Evolutionary conservation across 2,797 vertebrate genomes (phyloP).

Genomic region (Gallirallus australis): DNA sequence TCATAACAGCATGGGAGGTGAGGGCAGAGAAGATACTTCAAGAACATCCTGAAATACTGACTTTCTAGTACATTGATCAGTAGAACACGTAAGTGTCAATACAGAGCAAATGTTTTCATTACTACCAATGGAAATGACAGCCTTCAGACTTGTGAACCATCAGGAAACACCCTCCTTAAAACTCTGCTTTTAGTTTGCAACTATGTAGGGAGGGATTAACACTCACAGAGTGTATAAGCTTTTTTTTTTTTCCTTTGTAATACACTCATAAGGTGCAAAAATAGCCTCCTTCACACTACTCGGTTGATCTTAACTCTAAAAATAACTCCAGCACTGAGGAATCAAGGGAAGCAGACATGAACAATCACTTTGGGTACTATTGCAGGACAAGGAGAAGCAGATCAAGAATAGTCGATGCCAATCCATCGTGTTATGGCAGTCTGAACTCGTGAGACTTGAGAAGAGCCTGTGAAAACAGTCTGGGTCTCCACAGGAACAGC

Average conservation of each 20-base stretch:
- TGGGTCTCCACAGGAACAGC: not conserved
- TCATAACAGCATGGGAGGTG: too few relatives aligned
- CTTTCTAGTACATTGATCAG: not conserved
- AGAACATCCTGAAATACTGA: not conserved
- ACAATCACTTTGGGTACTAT: not conserved
- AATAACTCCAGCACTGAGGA: not conserved
- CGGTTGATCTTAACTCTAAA: not conserved
- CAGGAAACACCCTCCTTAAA: not conserved
- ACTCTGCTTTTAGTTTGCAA: not conserved
- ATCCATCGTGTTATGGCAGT: too few relatives aligned
- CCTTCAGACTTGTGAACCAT: not conserved
- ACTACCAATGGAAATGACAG: not conserved
- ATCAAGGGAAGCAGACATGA: not conserved
- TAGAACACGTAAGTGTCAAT: rapidly evolving
- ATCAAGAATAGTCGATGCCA: rapidly evolving
- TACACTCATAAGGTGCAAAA: not conserved
- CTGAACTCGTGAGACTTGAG: rapidly evolving
- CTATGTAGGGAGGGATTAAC: not conserved
- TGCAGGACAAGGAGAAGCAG: not conserved
- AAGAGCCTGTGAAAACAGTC: not conserved
- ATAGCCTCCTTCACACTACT: not conserved
- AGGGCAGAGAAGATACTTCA: not conserved
- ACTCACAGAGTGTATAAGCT: not conserved
- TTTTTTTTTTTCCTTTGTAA: not conserved
- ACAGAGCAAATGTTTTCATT: not conserved